A percentile compares a stretch with the other conserved stretches of the same genome.
phyloP scores from a whole-genome alignment of 2,113 vertebrate genomes.

The Delphinus delphis region DNA sequence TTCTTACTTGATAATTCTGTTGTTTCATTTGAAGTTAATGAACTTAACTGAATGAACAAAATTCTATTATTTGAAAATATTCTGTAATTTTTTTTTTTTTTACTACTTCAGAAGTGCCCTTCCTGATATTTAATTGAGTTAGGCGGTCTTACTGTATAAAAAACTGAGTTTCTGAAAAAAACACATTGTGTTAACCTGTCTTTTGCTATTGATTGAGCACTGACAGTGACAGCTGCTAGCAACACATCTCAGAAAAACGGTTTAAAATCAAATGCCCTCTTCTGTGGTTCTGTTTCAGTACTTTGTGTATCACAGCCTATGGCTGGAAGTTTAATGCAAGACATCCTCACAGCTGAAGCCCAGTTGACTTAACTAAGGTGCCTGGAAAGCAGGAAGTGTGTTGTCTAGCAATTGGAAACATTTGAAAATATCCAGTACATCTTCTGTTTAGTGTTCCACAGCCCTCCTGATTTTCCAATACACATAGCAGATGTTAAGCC shows the following conservation, averaged over 20 bases:
- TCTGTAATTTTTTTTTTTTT: background rate
- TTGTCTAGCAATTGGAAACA: slow-evolving; percentile 80
- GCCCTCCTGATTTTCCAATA: slow-evolving; percentile 69
- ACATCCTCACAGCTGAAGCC: slow-evolving; percentile 51
- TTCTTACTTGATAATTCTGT: background rate
- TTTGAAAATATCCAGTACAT: slow-evolving; percentile 68
- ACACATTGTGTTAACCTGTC: background rate
- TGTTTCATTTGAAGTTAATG: slow-evolving; percentile 24
- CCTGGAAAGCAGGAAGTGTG: slow-evolving; percentile 54
- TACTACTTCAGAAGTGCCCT: background rate
- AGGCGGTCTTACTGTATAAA: background rate
- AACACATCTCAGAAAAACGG: background rate
- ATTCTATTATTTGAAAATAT: background rate
- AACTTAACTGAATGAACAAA: slow-evolving; percentile 8
- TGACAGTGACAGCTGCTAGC: background rate
- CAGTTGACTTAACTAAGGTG: slow-evolving; percentile 65
- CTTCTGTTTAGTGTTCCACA: slow-evolving; percentile 62
- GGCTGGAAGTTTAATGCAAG: slow-evolving; percentile 45
- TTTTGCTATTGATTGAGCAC: background rate
- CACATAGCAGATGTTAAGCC: slow-evolving; percentile 67
- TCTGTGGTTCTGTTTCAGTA: background rate
- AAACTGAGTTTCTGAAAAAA: background rate
- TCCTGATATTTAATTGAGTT: background rate
- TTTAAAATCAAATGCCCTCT: background rate
- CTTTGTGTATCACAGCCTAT: background rate